Evolutionary conservation across 2,888 invertebrate species (phyloP).

Genomic region (Lasioglossum calceatum): DNA sequence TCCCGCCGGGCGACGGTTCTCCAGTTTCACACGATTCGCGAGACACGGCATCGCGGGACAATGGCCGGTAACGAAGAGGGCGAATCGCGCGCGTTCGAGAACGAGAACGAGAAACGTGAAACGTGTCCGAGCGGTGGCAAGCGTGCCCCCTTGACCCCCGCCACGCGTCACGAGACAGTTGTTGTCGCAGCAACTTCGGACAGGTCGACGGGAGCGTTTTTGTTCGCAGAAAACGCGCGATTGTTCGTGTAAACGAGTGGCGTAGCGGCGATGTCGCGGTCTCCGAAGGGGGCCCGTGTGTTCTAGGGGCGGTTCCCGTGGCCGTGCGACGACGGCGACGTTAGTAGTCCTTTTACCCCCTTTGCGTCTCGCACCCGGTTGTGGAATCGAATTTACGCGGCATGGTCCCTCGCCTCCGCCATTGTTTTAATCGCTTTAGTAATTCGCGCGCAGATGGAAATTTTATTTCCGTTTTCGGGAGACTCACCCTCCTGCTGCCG

Average conservation of each 20-base stretch:
- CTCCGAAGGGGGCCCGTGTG: slow-evolving; percentile 35
- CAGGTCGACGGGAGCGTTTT: slow-evolving; percentile 71
- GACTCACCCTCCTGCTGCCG: neutral
- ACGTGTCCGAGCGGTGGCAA: slow-evolving; percentile 27
- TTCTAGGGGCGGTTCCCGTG: slow-evolving; percentile 54
- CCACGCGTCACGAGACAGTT: slow-evolving; percentile 70
- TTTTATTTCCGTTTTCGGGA: slow-evolving; percentile 59
- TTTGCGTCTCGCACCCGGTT: slow-evolving; percentile 16
- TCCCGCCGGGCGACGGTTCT: neutral
- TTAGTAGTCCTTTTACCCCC: slow-evolving; percentile 25
- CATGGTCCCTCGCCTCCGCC: slow-evolving; percentile 55
- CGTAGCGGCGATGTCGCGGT: slow-evolving; percentile 64
- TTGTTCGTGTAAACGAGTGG: slow-evolving; percentile 70
- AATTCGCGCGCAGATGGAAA: slow-evolving; percentile 55
- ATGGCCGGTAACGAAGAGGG: slow-evolving; percentile 44
- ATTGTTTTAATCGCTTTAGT: slow-evolving; percentile 62
- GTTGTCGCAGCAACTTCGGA: slow-evolving; percentile 71
- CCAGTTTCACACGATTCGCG: slow-evolving; percentile 10
- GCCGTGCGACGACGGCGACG: slow-evolving; percentile 40
- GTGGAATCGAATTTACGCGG: slow-evolving; percentile 62
- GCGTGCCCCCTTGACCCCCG: slow-evolving; percentile 65
- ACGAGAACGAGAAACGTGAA: slow-evolving; percentile 23
- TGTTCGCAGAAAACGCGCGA: slow-evolving; percentile 68
- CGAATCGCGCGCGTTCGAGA: slow-evolving; percentile 21
- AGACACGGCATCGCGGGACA: slow-evolving; percentile 23